These are phyloP conservation scores for Melanostigma gelatinosum DNA, from an alignment of 2,113 vertebrate species.

Conservation along the genomic window DNA sequence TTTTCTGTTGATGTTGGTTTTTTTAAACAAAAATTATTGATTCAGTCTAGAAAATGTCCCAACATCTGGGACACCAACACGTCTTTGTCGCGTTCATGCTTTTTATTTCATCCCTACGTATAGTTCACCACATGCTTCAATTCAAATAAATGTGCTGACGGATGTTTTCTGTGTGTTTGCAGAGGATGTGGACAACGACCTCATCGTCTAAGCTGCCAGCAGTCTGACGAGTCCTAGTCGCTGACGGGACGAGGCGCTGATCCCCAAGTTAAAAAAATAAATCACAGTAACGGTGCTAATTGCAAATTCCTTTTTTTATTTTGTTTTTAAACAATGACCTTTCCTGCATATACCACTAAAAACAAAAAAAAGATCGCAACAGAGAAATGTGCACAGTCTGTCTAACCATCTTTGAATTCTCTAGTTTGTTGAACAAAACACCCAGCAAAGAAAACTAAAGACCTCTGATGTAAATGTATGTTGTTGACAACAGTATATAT, in stretches of 20 bases:
- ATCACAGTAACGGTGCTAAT: constrained; percentile 93
- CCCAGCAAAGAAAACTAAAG: constrained; percentile 61
- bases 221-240: constrained; percentile 64
- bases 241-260: constrained; percentile 91
- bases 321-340: constrained; percentile 73
- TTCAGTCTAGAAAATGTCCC: background rate
- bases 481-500: constrained; percentile 61
- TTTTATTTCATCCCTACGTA: background rate
- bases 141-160: background rate
- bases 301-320: constrained; percentile 55
- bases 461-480: constrained; percentile 70
- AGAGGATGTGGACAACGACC: constrained; percentile 97
- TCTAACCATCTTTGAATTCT: constrained; percentile 66
- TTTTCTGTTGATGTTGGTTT: background rate
- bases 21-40: background rate
- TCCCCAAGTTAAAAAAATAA: constrained; percentile 83
- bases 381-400: constrained; percentile 74
- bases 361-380: constrained; percentile 75
- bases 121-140: too few species aligned
- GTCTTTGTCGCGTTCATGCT: too few species aligned
- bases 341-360: constrained; percentile 86
- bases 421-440: constrained; percentile 53
- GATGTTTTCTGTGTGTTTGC: constrained; percentile 77
- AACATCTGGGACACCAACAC: too few species aligned
- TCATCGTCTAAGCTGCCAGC: constrained; percentile 88